These are phyloP conservation scores for Pitangus sulphuratus DNA, from an alignment of 2,797 vertebrate genomes.

Conservation along the genomic window DNA sequence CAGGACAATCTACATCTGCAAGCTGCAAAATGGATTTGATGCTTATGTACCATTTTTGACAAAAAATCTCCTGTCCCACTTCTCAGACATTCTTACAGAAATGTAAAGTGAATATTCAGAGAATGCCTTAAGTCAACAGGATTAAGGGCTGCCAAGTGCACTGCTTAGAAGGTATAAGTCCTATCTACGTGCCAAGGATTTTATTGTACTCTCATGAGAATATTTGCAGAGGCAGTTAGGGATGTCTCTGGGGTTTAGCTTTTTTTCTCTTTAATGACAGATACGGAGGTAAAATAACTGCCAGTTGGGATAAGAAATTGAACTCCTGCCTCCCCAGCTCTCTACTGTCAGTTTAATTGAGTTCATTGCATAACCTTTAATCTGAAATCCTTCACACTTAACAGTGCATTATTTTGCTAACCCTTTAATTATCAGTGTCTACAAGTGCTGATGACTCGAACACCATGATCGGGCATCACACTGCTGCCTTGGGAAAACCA, in stretches of 20 bases:
- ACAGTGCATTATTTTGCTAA: neutral
- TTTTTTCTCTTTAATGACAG: neutral
- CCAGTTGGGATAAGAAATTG: neutral
- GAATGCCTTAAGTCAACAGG: slow-evolving; percentile 42
- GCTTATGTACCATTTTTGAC: neutral
- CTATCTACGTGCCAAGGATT: slow-evolving; percentile 28
- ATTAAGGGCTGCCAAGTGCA: slow-evolving; percentile 57
- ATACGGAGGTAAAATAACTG: neutral
- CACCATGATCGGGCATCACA: fast-evolving
- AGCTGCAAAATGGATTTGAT: neutral
- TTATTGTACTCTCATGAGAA: slow-evolving; percentile 22
- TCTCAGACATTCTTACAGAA: slow-evolving; percentile 11
- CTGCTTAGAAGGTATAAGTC: slow-evolving; percentile 23
- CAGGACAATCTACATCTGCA: neutral
- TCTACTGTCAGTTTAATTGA: neutral
- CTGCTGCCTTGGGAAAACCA: neutral
- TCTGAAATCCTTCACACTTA: neutral
- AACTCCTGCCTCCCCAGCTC: neutral
- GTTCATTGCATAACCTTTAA: neutral
- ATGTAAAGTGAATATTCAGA: slow-evolving; percentile 10
- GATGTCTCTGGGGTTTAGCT: neutral
- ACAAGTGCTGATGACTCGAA: neutral
- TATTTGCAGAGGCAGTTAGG: slow-evolving; percentile 20
- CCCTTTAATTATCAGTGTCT: neutral
- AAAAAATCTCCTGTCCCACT: slow-evolving; percentile 9